phyloP scores from a whole-genome alignment of 1,140 invertebrate genomes.

The Trichoplusia ni region DNA sequence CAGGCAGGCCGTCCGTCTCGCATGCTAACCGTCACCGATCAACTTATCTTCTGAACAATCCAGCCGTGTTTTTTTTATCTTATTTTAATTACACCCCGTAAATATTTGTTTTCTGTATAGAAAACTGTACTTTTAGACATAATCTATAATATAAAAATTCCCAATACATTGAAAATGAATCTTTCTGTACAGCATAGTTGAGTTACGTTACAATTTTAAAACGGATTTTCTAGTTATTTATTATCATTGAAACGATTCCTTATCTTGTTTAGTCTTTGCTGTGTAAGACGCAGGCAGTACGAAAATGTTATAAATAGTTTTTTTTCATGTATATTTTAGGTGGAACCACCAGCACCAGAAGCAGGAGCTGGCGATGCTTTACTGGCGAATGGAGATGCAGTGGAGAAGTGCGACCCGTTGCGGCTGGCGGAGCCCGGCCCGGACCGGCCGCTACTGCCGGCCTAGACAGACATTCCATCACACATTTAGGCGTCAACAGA shows the following conservation, averaged over 20 bases:
- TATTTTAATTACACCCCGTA: no score
- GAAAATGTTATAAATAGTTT: background rate
- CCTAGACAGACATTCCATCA: conserved; percentile 26
- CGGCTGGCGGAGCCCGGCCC: conserved; percentile 25
- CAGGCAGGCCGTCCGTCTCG: conserved; percentile 54
- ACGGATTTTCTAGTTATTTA: no score
- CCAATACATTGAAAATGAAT: no score
- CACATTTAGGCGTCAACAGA: background rate
- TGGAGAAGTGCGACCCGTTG: background rate
- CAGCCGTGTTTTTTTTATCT: background rate
- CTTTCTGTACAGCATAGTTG: no score
- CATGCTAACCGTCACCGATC: background rate
- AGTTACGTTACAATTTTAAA: no score
- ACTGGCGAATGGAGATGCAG: conserved; percentile 51
- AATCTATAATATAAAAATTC: no score
- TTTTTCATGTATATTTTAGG: conserved; percentile 29
- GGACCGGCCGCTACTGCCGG: conserved; percentile 44
- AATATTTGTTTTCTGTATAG: no score
- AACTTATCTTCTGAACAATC: background rate
- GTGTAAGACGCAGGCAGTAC: no score
- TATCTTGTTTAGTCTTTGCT: no score
- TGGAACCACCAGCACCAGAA: conserved; percentile 41
- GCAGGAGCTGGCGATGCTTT: conserved; percentile 42
- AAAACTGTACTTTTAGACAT: no score
- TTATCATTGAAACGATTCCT: no score